phyloP scores from a whole-genome alignment of 2,797 vertebrate genomes.

The Aplochiton taeniatus region DNA sequence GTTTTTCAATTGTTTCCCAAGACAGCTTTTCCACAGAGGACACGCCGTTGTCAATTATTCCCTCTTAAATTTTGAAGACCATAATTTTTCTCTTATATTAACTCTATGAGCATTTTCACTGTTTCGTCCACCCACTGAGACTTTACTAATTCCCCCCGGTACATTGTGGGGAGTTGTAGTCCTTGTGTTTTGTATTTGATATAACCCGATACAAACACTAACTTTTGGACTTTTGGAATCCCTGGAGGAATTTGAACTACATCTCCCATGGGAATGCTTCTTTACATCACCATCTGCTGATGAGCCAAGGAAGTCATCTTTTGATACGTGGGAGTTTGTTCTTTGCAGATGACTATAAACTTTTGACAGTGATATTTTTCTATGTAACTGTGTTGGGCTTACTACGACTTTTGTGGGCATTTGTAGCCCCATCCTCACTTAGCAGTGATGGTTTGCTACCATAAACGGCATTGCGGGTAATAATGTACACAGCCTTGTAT shows the following conservation, averaged over 20 bases:
- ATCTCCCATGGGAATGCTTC: conserved; percentile 32
- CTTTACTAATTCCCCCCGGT: conserved; percentile 50
- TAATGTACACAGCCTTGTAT: conserved; percentile 67
- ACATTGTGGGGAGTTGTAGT: conserved; percentile 57
- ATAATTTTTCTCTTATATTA: conserved; percentile 46
- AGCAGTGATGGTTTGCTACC: conserved; percentile 47
- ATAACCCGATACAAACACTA: conserved; percentile 44
- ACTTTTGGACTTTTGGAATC: conserved; percentile 44
- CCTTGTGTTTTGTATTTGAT: conserved; percentile 47
- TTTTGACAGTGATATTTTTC: conserved; percentile 78
- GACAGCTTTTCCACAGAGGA: conserved; percentile 29
- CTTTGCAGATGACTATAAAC: conserved; percentile 67
- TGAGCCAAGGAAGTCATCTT: conserved; percentile 44
- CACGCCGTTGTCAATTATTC: conserved; percentile 40
- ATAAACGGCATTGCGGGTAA: conserved; percentile 67
- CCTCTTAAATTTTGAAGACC: conserved; percentile 47
- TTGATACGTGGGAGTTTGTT: conserved; percentile 61
- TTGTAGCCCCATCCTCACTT: conserved; percentile 46
- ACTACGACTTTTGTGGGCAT: conserved; percentile 48
- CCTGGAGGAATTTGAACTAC: conserved; percentile 55
- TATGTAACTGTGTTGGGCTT: conserved; percentile 72
- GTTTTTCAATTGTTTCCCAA: conserved; percentile 48
- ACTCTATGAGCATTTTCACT: conserved; percentile 48
- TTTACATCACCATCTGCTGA: conserved; percentile 15
- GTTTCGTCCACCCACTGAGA: conserved; percentile 48